phyloP scores from a whole-genome alignment of 2,113 vertebrate species.

The Agapornis roseicollis region DNA sequence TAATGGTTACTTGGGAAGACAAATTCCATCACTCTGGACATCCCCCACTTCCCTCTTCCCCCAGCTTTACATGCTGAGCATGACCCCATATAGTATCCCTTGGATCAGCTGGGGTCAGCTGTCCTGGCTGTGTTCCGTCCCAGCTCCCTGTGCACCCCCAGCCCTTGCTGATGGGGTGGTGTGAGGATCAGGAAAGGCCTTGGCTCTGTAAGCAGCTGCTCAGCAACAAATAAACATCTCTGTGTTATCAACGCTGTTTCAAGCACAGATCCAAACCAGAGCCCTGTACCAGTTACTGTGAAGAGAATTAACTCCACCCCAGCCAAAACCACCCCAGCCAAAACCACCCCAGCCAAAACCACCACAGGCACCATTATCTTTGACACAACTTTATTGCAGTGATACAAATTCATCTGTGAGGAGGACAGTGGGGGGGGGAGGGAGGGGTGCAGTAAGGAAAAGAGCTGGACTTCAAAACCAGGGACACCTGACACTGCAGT shows the following conservation, averaged over 20 bases:
- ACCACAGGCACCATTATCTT: neutral
- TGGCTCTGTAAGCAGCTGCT: neutral
- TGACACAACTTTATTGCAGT: neutral
- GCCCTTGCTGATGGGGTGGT: neutral
- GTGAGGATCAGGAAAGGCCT: neutral
- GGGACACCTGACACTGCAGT: neutral
- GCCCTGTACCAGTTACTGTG: neutral
- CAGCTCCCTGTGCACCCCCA: fast-evolving
- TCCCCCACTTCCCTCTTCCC: neutral
- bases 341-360: neutral
- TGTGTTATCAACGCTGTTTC: neutral
- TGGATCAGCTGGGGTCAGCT: neutral
- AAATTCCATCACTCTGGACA: neutral
- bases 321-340: neutral
- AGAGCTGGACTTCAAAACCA: neutral
- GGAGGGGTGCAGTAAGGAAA: neutral
- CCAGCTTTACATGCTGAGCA: neutral
- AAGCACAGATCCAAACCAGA: neutral
- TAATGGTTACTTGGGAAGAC: neutral
- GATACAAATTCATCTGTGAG: neutral
- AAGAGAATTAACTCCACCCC: neutral
- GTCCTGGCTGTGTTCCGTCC: neutral
- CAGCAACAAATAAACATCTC: neutral
- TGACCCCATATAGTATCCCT: neutral
- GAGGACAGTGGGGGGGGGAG: neutral